Conservation (phyloP, 2,797 vertebrate species). For the Phyllotis vaccarum region DNA sequence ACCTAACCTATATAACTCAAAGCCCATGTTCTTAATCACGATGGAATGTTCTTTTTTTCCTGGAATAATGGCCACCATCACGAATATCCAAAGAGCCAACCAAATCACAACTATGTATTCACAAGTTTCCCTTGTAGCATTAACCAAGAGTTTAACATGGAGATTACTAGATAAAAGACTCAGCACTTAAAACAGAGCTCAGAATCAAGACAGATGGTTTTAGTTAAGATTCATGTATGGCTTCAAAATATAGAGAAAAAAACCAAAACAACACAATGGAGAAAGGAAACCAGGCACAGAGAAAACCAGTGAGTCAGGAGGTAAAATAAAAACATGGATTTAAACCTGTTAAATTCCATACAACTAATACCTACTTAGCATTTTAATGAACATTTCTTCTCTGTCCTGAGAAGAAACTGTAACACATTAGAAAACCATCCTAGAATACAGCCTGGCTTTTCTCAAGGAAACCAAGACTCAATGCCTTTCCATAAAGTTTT, state of each 20-base stretch:
- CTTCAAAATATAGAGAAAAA: neutral
- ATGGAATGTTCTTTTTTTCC: neutral
- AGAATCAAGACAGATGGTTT: neutral
- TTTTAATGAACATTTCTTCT: neutral
- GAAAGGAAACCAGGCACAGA: neutral
- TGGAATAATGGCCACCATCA: neutral
- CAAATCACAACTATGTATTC: neutral
- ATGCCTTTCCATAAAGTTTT: neutral
- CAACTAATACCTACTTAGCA: neutral
- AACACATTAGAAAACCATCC: neutral
- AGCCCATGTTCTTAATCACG: neutral
- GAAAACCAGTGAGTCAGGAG: neutral
- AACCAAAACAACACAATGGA: too few species aligned
- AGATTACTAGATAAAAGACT: neutral
- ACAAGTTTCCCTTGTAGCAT: neutral
- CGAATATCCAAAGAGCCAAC: neutral
- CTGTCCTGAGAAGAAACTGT: neutral
- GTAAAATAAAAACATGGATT: neutral
- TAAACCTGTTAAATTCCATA: neutral
- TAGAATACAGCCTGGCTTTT: neutral
- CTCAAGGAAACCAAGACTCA: neutral
- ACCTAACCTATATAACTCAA: neutral
- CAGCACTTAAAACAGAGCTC: neutral
- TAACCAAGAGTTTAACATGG: neutral
- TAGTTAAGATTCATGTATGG: neutral